Evolutionary conservation across 1,140 invertebrate species (phyloP), one percentile per base, ranked within the genome.

Genomic region (Heterodera carotae): DNA sequence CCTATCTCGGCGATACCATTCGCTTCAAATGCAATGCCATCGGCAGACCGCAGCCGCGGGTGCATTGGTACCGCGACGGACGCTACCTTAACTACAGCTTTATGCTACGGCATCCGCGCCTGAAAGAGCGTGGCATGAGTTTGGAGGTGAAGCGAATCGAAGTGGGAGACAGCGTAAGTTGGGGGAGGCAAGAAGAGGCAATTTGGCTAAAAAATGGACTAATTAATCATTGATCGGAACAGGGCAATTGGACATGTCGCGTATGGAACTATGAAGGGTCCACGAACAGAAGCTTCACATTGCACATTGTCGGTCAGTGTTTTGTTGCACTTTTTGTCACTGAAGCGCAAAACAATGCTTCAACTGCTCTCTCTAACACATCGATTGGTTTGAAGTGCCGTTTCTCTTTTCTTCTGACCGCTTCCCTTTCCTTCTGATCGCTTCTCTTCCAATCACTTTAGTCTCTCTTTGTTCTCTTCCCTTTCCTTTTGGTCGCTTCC

Each of bases 181-280:
- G 62, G 27, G 10, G 27, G 27, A 2, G 62, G 62, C n/a, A 25
- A 10, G 43, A 34, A 5, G 25, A 22, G 39, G 56, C 25, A 73
- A 73, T 18, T 10, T 31, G 39, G 39, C 53, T n/a, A 2, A 22
- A 39, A 36, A 74, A 62, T 33, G 25, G 31, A n/a, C n/a, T n/a
- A n/a, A n/a, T n/a, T n/a, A n/a, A n/a, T n/a, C n/a, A n/a, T n/a
- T n/a, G n/a, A n/a, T n/a, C 18, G 27, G 25, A 69, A 81, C 62
- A 85, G 83, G 85, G 85, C 15, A 71, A 80, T 8, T 86, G 86
- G 86, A 79, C 75, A 25, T 86, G 85, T 69, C 81, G 84, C 66
- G 85, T 88, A 15, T 87, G 85, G 85, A 86, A 86, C 76, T 76
- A 78, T 56, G 81, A 86, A 67, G 85, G 85, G 27, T 82, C 79